Percentiles rank a stretch among this genome's conserved stretches.
These are phyloP conservation scores for Tipula helvola DNA, from an alignment of 2,888 invertebrate genomes.

Conservation along the genomic window DNA sequence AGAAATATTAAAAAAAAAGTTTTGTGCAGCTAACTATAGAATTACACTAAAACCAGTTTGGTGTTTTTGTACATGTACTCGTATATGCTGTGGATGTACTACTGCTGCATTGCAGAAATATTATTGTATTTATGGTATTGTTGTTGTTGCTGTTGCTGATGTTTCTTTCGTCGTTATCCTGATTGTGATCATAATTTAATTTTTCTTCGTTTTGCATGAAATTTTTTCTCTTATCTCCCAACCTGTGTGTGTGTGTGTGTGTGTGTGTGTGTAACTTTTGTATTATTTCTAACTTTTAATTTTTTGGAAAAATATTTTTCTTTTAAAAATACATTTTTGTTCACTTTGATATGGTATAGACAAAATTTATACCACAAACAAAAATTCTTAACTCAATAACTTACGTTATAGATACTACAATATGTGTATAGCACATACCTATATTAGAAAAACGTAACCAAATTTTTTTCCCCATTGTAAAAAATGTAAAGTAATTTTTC, in stretches of 20 bases:
- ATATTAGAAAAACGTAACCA: not conserved
- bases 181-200: not conserved
- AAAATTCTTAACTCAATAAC: not conserved
- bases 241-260: not conserved
- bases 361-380: not conserved
- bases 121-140: not conserved
- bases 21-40: not conserved
- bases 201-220: not conserved
- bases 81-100: not conserved
- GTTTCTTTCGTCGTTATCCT: not conserved
- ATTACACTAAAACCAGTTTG: not conserved
- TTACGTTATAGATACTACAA: not conserved
- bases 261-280: not conserved
- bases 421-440: not conserved
- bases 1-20: not conserved
- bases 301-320: not conserved
- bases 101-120: not conserved
- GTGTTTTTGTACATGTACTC: not conserved
- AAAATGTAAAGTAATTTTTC: not conserved
- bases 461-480: not conserved
- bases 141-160: not conserved
- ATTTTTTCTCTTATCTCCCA: not conserved
- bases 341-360: not conserved
- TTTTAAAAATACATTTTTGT: not conserved
- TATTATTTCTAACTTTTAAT: not conserved